Base-by-base conservation (phyloP, 2,888 invertebrate species). In the Mythimna vitellina region DNA sequence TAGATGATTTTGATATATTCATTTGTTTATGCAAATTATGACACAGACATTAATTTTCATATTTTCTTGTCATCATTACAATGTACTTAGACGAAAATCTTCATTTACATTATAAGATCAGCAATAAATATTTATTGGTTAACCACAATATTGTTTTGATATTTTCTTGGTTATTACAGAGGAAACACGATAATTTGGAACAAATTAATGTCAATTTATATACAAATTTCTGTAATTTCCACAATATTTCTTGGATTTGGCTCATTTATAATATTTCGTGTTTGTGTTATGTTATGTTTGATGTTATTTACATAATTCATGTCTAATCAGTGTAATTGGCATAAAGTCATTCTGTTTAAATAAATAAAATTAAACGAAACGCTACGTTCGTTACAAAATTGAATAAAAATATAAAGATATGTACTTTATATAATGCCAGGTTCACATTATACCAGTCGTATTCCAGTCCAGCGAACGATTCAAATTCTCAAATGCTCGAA, bases 61-160 rank as follows among this genome's bases (percentile, higher is more conserved):
- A 61, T 63, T 53, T 38, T 29, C 67, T 66, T 49, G 7, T 46
- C 46, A 20, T 35, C 5, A 29, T 46, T 46, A 56, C 42, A 76
- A n/a, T 70, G 10, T 64, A 29, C n/a, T 64, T 46, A 42, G 5
- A 22, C 12, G 22, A 61, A 56, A 74, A 57, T 65, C 12, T 57
- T 49, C 17, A 81, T 76, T 72, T 65, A 58, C 53, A 76, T 57
- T 49, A 61, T 65, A 53, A 56, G 29, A 75, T 54, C 38, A 70
- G 46, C 25, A 66, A 67, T 81, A 65, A 66, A 82, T 82, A 80
- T 78, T 82, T 78, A 80, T 69, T 66, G 58, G 22, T 32, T 32
- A 29, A 51, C 32, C 53, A 65, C 61, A 81, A 53, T 65, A 77
- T 65, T 81, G 54, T 58, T 62, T 29, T 49, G 51, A 12, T 12